phyloP scores from a whole-genome alignment of 2,888 invertebrate genomes.

The Stenurella melanura region DNA sequence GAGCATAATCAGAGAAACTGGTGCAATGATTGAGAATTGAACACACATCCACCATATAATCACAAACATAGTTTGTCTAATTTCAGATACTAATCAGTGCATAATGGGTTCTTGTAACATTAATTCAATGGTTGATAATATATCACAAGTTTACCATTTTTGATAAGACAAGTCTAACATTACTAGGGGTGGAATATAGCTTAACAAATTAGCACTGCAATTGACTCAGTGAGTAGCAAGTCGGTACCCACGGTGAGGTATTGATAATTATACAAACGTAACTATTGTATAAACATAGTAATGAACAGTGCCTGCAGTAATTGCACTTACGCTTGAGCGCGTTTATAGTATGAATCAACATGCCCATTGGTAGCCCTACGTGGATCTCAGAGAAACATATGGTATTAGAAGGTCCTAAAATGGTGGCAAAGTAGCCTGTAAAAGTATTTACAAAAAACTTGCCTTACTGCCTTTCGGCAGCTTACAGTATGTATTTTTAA shows the following conservation, averaged over 20 bases:
- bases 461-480: too few relatives aligned
- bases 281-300: constrained; percentile 2
- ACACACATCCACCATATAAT: too few relatives aligned
- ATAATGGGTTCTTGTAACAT: too few relatives aligned
- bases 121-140: neutral
- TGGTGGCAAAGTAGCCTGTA: too few relatives aligned
- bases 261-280: neutral
- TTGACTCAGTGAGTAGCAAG: constrained; percentile 26
- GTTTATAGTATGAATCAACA: constrained; percentile 57
- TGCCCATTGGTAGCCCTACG: neutral
- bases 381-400: neutral
- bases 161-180: constrained; percentile 12
- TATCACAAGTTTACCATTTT: constrained; percentile 4
- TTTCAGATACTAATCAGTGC: too few relatives aligned
- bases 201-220: too few relatives aligned
- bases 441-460: too few relatives aligned
- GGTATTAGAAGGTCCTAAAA: too few relatives aligned
- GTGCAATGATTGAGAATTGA: too few relatives aligned
- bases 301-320: constrained; percentile 16
- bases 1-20: too few relatives aligned
- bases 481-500: too few relatives aligned
- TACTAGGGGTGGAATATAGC: constrained; percentile 1
- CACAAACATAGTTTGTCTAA: too few relatives aligned
- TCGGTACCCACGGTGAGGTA: neutral
- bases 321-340: constrained; percentile 49